Percentiles rank a stretch among this genome's conserved stretches.
phyloP scores from a whole-genome alignment of 2,888 invertebrate species.

The Meteorus colon region DNA sequence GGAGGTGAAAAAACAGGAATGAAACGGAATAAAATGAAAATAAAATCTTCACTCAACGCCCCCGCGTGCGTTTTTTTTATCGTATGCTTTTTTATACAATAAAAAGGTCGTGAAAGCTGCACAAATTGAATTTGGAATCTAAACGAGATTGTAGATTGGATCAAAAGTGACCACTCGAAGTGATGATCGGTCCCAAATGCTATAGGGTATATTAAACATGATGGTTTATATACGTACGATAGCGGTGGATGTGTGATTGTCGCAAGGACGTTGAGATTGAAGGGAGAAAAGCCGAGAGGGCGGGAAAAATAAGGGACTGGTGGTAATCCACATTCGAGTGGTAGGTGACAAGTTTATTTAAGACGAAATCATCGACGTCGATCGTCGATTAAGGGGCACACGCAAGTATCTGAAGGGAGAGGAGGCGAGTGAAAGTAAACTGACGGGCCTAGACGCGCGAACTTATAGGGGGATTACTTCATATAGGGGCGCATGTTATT shows the following conservation, averaged over 20 bases:
- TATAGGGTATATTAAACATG: slow-evolving; percentile 26
- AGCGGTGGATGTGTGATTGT: slow-evolving; percentile 22
- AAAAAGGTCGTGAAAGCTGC: slow-evolving; percentile 8
- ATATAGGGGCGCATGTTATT: slow-evolving; percentile 66
- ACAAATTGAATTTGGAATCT: slow-evolving; percentile 33
- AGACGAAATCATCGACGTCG: slow-evolving; percentile 72
- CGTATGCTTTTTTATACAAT: background rate
- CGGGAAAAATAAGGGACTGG: slow-evolving; percentile 42
- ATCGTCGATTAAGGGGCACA: slow-evolving; percentile 71
- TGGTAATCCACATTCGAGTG: slow-evolving; percentile 53
- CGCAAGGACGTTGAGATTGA: slow-evolving; percentile 15
- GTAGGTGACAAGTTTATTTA: slow-evolving; percentile 72
- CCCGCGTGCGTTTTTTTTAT: background rate
- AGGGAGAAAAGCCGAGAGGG: slow-evolving; percentile 29
- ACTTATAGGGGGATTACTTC: slow-evolving; percentile 29
- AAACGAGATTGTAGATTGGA: slow-evolving; percentile 49
- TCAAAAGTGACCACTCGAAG: slow-evolving; percentile 67
- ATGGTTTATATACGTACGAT: slow-evolving; percentile 25
- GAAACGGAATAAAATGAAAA: slow-evolving; percentile 11
- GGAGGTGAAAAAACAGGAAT: background rate
- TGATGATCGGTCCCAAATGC: slow-evolving; percentile 57
- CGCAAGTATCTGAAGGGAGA: slow-evolving; percentile 51
- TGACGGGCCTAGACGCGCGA: slow-evolving; percentile 50
- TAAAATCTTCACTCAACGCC: slow-evolving; percentile 21
- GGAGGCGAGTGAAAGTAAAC: slow-evolving; percentile 37